These are phyloP conservation scores for Sebastes trivittatus DNA, from an alignment of 2,797 vertebrate species.

Conservation along the genomic window DNA sequence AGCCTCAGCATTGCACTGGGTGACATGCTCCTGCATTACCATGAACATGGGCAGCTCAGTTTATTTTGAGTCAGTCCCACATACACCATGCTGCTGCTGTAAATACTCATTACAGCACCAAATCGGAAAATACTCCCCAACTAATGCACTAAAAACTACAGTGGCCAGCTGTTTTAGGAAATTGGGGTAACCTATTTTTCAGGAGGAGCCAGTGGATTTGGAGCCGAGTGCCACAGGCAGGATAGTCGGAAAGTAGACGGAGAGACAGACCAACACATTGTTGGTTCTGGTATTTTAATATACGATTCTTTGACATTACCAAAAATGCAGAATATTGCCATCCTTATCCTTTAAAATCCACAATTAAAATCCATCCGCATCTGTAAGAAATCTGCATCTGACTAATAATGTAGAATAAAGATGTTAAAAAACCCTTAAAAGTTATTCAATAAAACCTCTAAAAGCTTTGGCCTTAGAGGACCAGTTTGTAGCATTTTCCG, in stretches of 20 bases:
- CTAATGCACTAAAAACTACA: neutral
- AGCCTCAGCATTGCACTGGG: neutral
- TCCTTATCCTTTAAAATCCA: neutral
- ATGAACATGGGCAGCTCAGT: neutral
- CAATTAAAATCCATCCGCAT: neutral
- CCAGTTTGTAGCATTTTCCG: too few species aligned
- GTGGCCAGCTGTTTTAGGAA: neutral
- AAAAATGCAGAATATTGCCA: neutral
- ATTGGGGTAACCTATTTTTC: neutral
- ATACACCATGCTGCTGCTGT: neutral
- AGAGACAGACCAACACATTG: neutral
- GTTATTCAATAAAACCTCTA: neutral
- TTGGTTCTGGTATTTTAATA: neutral
- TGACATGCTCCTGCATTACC: slow-evolving; percentile 1
- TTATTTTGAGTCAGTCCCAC: neutral
- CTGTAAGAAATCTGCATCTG: neutral
- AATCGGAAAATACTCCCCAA: neutral
- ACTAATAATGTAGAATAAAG: neutral
- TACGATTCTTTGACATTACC: neutral
- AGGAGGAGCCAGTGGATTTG: neutral
- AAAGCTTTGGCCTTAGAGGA: neutral
- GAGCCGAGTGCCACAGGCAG: neutral
- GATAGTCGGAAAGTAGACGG: neutral
- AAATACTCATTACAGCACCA: neutral
- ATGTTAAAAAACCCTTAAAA: neutral